Base-by-base conservation (phyloP, 2,113 vertebrate genomes). In the Myiagra hebetior region DNA sequence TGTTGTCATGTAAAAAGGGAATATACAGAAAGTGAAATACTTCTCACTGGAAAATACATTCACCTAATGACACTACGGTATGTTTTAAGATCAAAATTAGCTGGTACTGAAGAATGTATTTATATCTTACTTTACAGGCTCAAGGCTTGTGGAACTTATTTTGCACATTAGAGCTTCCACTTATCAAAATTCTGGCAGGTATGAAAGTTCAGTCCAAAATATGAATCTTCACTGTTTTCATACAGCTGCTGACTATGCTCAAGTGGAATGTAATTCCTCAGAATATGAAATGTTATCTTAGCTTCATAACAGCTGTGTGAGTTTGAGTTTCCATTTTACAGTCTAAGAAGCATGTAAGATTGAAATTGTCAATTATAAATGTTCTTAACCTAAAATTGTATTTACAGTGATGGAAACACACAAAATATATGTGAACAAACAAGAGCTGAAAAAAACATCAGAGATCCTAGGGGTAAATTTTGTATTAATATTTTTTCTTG, bases 111-210 rank as follows among this genome's bases (percentile, higher is more conserved):
- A 26, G 21, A 74, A 69, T 52, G 49, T 57, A n/a, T 81, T 83
- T 87, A 26, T 55, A 44, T 82, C 50, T 91, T 89, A 3, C 39
- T 68, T 94, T 94, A 90, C 79, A 99, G 99, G 96, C 80, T 89
- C 97, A 97, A 76, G 98, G 98, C 33, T 97, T 99, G 84, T 99
- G 99, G 99, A 94, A 98, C 73, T 98, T 99, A 26, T 99, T 98
- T 98, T 98, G 96, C 70, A 97, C 95, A 37, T 95, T 99, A 97
- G 99, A 99, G 97, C 97, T 99, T 89, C 98, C 98, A 85, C 98
- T 99, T 98, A 98, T 99, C 84, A 98, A 99, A 74, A 96, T 99
- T 95, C 97, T 99, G 96, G 99, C 99, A 98, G 99, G 99, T 99
- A 94, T 97, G 96, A 42, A 85, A 93, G 44, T 84, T 91, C 53